Base-by-base conservation (phyloP, 2,888 invertebrate genomes). In the Leptarthrus brevirostris region DNA sequence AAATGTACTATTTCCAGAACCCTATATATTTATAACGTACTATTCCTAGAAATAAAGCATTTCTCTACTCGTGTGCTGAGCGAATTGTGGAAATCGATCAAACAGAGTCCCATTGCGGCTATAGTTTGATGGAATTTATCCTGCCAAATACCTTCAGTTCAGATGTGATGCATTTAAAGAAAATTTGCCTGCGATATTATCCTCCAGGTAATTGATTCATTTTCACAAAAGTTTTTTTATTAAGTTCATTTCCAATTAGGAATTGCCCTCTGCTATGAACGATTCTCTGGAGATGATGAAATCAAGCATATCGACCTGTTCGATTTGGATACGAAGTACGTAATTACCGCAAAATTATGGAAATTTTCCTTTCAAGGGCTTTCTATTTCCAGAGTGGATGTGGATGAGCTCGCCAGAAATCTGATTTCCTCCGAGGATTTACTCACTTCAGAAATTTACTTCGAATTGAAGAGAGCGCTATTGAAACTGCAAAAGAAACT, bases 141-240 rank as follows among this genome's bases (percentile, higher is more conserved):
- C n/a, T n/a, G n/a, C n/a, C 44, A 44, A 44, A 44, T 14, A 44
- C 12, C 44, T 44, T 12, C 40, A 40, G 12, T 18, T 20, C 36
- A 2, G 36, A 22, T 72, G 26, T 73, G 75, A 91, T 92, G 91
- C 90, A 88, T 83, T 84, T 92, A 75, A 85, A 88, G 74, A 91
- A 90, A 84, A 89, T 92, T 80, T 89, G 90, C 82, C 84, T 92
- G 30, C 87, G 92, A 74, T 92, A 92, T 81, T 90, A 90, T 79
- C 92, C 92, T 0, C 92, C 92, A 76, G 92, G 91, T 88, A 81
- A 79, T 76, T 73, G 49, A 53, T 3, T 12, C 10, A 18, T 12
- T 70, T 36, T n/a, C 34, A 12, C 52, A 20, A 70, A n/a, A 16
- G 10, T 53, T 53, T 36, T n/a, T 20, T 26, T 20, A 26, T 56